Evolutionary conservation across 2,888 invertebrate genomes (phyloP).

Genomic region (Malthinus seriepunctatus): DNA sequence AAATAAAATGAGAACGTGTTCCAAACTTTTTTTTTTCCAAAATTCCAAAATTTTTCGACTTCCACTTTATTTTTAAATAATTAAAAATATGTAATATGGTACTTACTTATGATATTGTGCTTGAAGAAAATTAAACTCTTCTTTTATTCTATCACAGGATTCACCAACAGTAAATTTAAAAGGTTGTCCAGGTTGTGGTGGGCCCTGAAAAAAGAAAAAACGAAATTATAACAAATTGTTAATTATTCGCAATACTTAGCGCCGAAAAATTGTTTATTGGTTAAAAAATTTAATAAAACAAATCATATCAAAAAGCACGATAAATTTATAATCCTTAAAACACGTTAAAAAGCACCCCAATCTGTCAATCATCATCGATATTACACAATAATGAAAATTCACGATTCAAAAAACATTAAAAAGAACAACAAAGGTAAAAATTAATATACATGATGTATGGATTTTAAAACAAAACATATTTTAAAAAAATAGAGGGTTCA

Average conservation of each 20-base stretch:
- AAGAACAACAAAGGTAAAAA: conserved; percentile 33
- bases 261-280: not conserved
- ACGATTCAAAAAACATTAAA: conserved; percentile 32
- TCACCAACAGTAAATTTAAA: conserved; percentile 92
- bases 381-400: conserved; percentile 34
- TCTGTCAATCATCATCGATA: conserved; percentile 34
- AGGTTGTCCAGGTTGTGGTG: conserved; percentile 85
- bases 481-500: not conserved
- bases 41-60: too few species aligned
- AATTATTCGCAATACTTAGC: not conserved
- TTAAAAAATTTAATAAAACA: conserved; percentile 31
- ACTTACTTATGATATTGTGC: conserved; percentile 93
- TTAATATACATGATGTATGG: conserved; percentile 23
- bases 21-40: too few species aligned
- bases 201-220: conserved; percentile 61
- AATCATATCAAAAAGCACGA: conserved; percentile 27
- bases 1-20: too few species aligned
- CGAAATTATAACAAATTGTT: not conserved
- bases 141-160: conserved; percentile 92
- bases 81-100: too few species aligned
- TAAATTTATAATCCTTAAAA: not conserved
- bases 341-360: conserved; percentile 24
- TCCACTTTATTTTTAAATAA: too few species aligned
- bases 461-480: not conserved
- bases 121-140: conserved; percentile 92